Evolutionary conservation across 2,113 vertebrate species (phyloP), one percentile per base, ranked within the genome.

Genomic region (Megaceryle torquata): DNA sequence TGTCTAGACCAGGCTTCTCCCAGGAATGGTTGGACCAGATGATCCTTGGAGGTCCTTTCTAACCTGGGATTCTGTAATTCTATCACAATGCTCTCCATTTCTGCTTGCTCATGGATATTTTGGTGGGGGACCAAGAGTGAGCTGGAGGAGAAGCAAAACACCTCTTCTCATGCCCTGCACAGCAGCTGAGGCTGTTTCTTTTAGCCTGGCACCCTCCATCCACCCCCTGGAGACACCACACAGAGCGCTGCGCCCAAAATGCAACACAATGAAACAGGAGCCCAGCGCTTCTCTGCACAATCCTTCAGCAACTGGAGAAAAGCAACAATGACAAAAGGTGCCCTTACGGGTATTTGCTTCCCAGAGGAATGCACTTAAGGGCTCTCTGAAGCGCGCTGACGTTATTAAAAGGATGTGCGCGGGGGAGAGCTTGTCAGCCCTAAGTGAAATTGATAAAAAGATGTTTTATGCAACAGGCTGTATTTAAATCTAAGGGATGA

Each of bases 401-500:
- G 50, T 93, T 69, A 43, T 69, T 59, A 26, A 75, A 77, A 64
- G 82, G 89, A 51, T 65, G 81, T 10, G 77, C 4, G 54, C 1
- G 63, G 84, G 82, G 63, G 39, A 74, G 67, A 13, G 6, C 82
- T 86, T 76, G 72, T 83, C 94, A 92, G 86, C 92, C 82, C 72
- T 41, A 46, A 82, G 82, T 92, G 92, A 71, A 67, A 67, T 53
- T 71, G 92, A 76, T 89, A 87, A 75, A 80, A 80, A 80, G 82
- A 87, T 89, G 82, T 71, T 95, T 92, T 89, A 89, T 94, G 86
- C 92, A 92, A 71, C 82, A 83, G 89, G 86, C 78, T 61, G 78
- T 60, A 48, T 83, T 86, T 83, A 80, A 95, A 92, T 80, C 67
- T 33, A 41, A 89, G 82, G 89, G 57, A 71, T 68, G 20, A 67